Base-by-base conservation (phyloP, 2,888 invertebrate species). In the Conops quadrifasciatus region DNA sequence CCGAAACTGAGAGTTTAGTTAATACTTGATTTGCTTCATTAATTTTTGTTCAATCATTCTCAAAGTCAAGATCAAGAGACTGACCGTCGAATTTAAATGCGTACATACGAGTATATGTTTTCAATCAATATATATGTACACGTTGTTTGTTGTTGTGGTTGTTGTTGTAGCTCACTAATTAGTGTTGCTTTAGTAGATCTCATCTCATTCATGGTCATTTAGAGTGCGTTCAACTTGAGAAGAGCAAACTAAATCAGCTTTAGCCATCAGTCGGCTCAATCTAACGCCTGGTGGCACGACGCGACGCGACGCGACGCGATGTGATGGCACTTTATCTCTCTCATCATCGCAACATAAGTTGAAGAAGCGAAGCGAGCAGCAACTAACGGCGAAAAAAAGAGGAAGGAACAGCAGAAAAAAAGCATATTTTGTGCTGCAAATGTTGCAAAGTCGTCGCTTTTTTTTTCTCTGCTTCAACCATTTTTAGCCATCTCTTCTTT, bases 191-290 rank as follows among this genome's bases (percentile, higher is more conserved):
- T 28, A 21, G 47, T 47, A 51, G 53, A 19, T 43, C 43, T 58
- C 36, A 68, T 68, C 68, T 68, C 49, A 60, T 51, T 68, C 68
- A 60, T 68, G 68, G 68, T 60, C 68, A 68, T 68, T 60, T 49
- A 68, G 24, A 60, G 60, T 60, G 51, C 60, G 60, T 68, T 68
- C 60, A 68, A 68, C 68, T 51, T 60, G 51, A 7, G 36, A 9
- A 36, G 13, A 59, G 59, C n/a, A 26, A 59, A 47, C 28, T 66
- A 21, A 53, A 51, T 30, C 26, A 36, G 30, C 21, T 21, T 43
- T 3, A 26, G 51, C 30, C 49, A 11, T 5, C 36, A 60, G 30
- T n/a, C 30, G 19, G 65, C 51, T 26, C 36, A 30, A 19, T 43
- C n/a, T 28, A 24, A 15, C 24, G 53, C 5, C 19, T n/a, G n/a